Conservation (phyloP, 2,113 vertebrate species). For the Syngnathus floridae region DNA sequence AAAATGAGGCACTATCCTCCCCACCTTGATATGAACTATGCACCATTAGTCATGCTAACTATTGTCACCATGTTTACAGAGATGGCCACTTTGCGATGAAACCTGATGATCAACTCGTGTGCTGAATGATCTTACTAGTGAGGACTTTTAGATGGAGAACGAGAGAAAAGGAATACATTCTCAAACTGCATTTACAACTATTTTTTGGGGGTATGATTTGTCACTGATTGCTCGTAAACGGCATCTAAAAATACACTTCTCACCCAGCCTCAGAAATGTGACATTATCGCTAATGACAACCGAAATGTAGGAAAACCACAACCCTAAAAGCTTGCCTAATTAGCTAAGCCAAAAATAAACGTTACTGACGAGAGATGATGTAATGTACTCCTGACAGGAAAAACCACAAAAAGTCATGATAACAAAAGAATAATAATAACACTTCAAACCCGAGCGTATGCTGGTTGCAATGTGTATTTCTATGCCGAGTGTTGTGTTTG, state of each 20-base stretch:
- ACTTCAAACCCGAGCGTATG: neutral
- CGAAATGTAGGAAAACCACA: neutral
- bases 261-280: neutral
- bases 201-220: neutral
- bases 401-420: neutral
- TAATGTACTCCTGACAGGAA: neutral
- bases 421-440: neutral
- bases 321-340: neutral
- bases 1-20: neutral
- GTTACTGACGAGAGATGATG: neutral
- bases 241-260: neutral
- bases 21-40: neutral
- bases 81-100: neutral
- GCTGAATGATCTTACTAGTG: neutral
- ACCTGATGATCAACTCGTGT: neutral
- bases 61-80: neutral
- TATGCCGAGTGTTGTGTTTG: conserved; percentile 3
- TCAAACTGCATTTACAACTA: neutral
- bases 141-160: neutral
- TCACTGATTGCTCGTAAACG: neutral
- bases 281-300: neutral
- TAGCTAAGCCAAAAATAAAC: neutral
- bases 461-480: neutral
- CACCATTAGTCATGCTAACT: neutral
- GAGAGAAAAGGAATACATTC: neutral